Base-by-base conservation (phyloP, 2,113 vertebrate genomes). In the Eurystomus gularis region DNA sequence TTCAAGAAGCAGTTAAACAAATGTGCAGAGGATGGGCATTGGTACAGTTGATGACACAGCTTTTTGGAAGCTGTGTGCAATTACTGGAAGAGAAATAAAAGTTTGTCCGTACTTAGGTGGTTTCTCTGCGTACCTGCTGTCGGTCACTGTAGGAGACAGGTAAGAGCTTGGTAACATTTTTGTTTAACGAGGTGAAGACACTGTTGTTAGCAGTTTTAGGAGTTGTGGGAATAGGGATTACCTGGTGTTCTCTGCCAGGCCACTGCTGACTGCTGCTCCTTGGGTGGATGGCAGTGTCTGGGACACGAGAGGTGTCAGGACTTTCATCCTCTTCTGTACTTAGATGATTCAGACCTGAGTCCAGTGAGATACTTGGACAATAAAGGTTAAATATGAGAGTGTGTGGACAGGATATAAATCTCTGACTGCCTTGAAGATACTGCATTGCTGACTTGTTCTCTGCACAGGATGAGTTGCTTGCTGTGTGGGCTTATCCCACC, bases 1-100 rank as follows among this genome's bases (percentile, higher is more conserved):
- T 89, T 91, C 87, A 87, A 68, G 52, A 82, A 46, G 78, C 75
- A 64, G 3, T 94, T 85, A 57, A 92, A 79, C 39, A 84, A 82
- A 42, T 60, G 57, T 42, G 79, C 86, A 82, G 86, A 92, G 79
- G 46, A 46, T 82, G 78, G 52, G 85, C 70, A 51, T 35, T 21
- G 70, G 52, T 86, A 21, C 81, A 90, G 75, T 85, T 76, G 78
- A 55, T 82, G 70, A 85, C 75, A 60, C 52, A 76, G 52, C 42
- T 66, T 35, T 78, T 40, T 48, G 61, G 55, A 78, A 49, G 29
- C 69, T 35, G 65, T 17, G 37, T 82, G 57, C 26, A 1, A 79
- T 81, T 85, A 44, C 70, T 87, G 78, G 29, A 71, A 88, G 75
- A n/a, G 23, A 76, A 69, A 19, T 40, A 2, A 0, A 10, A 2